Percentiles rank a stretch among this genome's conserved stretches.
These are phyloP conservation scores for Pecten maximus DNA, from an alignment of 2,888 invertebrate species.

Conservation along the genomic window DNA sequence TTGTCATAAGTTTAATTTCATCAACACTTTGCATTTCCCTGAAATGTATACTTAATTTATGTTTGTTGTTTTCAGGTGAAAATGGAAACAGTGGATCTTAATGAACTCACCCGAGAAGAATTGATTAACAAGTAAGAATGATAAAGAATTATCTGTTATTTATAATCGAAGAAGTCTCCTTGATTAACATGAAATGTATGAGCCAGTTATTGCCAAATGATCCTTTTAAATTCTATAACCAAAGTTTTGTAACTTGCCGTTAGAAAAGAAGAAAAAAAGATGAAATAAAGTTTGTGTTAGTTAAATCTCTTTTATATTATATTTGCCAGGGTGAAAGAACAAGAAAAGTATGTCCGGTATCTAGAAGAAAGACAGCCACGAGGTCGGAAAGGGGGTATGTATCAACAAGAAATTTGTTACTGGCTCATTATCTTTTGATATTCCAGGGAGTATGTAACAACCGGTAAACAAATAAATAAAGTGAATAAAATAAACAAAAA, in stretches of 20 bases:
- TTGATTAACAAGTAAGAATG: conserved; percentile 68
- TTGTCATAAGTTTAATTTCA: neutral
- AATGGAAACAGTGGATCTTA: conserved; percentile 68
- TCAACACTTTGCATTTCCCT: neutral
- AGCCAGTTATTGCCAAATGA: neutral
- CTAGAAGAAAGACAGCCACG: conserved; percentile 67
- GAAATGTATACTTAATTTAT: too few relatives aligned
- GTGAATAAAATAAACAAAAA: too few relatives aligned
- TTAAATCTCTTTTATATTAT: neutral
- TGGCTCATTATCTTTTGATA: too few relatives aligned
- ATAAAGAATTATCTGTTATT: neutral
- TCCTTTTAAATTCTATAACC: too few relatives aligned
- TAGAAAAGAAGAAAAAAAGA: too few relatives aligned
- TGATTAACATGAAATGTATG: neutral
- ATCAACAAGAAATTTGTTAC: neutral
- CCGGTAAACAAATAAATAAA: too few relatives aligned
- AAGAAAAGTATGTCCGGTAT: conserved; percentile 71
- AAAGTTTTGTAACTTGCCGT: too few relatives aligned
- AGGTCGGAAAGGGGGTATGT: conserved; percentile 44
- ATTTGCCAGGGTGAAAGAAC: conserved; percentile 70
- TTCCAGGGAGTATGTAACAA: too few relatives aligned
- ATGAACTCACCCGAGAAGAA: conserved; percentile 70
- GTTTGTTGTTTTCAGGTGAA: conserved; percentile 68
- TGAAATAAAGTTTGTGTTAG: neutral
- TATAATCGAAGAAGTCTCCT: neutral